phyloP scores from a whole-genome alignment of 2,113 vertebrate species.

The Serinus canaria region DNA sequence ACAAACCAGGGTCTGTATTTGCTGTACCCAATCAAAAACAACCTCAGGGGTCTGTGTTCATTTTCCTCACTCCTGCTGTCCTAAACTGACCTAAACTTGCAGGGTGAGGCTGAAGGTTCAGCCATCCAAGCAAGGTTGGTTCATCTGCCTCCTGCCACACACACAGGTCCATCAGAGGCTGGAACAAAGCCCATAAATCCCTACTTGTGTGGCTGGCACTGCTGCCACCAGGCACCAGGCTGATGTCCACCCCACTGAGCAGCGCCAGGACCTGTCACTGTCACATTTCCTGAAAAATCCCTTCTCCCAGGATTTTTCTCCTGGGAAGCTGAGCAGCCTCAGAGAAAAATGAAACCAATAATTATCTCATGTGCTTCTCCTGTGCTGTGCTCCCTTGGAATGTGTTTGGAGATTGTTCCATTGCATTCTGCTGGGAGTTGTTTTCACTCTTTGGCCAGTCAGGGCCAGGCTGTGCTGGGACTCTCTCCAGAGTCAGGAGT shows the following conservation, averaged over 20 bases:
- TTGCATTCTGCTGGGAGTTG: too few relatives aligned
- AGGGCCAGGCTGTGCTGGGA: too few relatives aligned
- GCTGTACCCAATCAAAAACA: background rate
- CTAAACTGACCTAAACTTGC: background rate
- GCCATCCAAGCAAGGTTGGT: background rate
- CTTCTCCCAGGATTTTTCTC: too few relatives aligned
- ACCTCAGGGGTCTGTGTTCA: background rate
- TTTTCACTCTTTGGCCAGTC: too few relatives aligned
- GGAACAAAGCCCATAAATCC: background rate
- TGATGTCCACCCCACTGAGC: background rate
- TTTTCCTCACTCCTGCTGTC: background rate
- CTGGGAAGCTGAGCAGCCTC: too few relatives aligned
- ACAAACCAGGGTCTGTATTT: background rate
- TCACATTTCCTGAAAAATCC: too few relatives aligned
- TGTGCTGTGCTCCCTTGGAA: too few relatives aligned
- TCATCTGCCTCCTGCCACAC: background rate
- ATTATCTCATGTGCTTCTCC: too few relatives aligned
- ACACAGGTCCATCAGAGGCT: rapidly evolving
- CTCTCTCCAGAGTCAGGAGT: too few relatives aligned
- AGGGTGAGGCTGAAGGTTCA: background rate
- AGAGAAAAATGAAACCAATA: too few relatives aligned
- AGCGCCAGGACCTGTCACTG: rapidly evolving
- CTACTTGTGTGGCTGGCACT: background rate
- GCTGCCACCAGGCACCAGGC: background rate
- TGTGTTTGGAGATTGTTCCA: too few relatives aligned